Percentiles rank a stretch among this genome's conserved stretches.
Conservation (phyloP, 2,888 invertebrate species). For the Epiblema foenella region DNA sequence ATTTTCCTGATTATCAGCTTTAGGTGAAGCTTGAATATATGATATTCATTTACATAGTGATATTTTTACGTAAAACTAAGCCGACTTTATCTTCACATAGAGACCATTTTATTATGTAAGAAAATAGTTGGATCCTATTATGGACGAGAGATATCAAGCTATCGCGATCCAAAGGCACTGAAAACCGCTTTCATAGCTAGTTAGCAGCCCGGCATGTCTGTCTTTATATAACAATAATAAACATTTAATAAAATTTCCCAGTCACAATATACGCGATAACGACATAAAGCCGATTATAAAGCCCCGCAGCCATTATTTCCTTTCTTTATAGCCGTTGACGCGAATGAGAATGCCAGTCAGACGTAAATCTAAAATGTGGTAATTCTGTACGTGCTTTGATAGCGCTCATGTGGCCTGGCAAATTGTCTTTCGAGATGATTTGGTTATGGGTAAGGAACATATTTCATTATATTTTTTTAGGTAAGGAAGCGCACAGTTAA, state of each 20-base stretch:
- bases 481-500: too few relatives aligned
- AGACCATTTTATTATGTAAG: too few relatives aligned
- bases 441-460: background rate
- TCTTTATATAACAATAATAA: background rate
- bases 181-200: background rate
- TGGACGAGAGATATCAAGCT: background rate
- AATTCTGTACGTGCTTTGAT: constrained; percentile 16
- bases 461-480: background rate
- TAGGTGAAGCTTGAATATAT: background rate
- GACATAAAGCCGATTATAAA: constrained; percentile 31
- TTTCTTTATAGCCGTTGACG: constrained; percentile 27
- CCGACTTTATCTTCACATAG: too few relatives aligned
- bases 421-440: constrained; percentile 15
- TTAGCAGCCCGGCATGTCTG: background rate
- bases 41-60: too few relatives aligned
- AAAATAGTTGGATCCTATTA: background rate
- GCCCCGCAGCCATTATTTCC: constrained; percentile 11
- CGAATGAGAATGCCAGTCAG: constrained; percentile 32
- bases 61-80: too few relatives aligned
- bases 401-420: constrained; percentile 9
- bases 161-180: background rate
- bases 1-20: constrained; percentile 15
- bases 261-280: constrained; percentile 2
- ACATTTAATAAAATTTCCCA: background rate
- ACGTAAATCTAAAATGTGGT: constrained; percentile 38